A percentile compares a stretch with the other conserved stretches of the same genome.
Evolutionary conservation across 2,888 invertebrate species (phyloP).

Genomic region (Dorcus hopei): DNA sequence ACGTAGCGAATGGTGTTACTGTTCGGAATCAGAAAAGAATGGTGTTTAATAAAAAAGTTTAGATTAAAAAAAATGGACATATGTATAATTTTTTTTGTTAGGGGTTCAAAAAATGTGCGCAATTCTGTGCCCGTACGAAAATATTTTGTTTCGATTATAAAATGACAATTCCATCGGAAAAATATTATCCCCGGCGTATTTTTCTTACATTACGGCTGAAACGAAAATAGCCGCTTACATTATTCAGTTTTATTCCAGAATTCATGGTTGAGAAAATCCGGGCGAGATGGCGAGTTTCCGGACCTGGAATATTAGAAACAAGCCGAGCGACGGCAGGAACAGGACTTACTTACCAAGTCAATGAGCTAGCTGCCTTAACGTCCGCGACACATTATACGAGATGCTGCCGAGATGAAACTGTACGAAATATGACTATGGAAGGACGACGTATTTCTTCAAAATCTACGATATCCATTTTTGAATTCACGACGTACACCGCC

Average conservation of each 20-base stretch:
- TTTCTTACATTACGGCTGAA: slow-evolving; percentile 18
- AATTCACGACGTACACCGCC: neutral
- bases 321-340: slow-evolving; percentile 28
- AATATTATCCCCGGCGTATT: slow-evolving; percentile 17
- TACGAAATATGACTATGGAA: slow-evolving; percentile 18
- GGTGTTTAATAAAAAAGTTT: too few species aligned
- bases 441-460: neutral
- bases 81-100: too few species aligned
- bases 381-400: slow-evolving; percentile 13
- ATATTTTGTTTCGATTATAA: neutral
- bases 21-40: too few species aligned
- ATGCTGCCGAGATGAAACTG: slow-evolving; percentile 11
- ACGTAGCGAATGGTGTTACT: too few species aligned
- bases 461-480: too few species aligned
- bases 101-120: too few species aligned
- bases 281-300: slow-evolving; percentile 36
- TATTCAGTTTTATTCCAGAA: slow-evolving; percentile 43
- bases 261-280: slow-evolving; percentile 40
- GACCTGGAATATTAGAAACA: slow-evolving; percentile 37
- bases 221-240: slow-evolving; percentile 36
- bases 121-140: neutral
- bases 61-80: too few species aligned
- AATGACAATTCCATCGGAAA: slow-evolving; percentile 4
- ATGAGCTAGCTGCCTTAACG: slow-evolving; percentile 24
- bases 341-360: slow-evolving; percentile 37